These are phyloP conservation scores for Strigamia crassipes DNA, from an alignment of 2,888 invertebrate species.

Conservation along the genomic window DNA sequence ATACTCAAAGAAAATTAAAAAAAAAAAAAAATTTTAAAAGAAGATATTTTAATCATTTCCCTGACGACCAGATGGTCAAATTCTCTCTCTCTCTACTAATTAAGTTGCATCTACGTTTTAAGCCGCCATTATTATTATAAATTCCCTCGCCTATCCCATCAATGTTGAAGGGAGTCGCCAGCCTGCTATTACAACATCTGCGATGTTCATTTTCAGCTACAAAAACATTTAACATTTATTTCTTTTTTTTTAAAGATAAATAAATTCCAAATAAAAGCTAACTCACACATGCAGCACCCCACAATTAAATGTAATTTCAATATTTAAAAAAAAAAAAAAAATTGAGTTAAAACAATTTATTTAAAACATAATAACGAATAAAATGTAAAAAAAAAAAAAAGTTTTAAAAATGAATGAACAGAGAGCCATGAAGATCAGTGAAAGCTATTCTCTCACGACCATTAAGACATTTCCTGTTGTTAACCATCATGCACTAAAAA, in stretches of 20 bases:
- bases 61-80: slow-evolving; percentile 33
- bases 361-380: neutral
- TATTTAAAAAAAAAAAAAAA: neutral
- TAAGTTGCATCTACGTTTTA: slow-evolving; percentile 20
- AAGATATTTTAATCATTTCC: slow-evolving; percentile 3
- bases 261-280: neutral
- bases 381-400: neutral
- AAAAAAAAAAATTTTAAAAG: neutral
- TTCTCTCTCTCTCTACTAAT: slow-evolving; percentile 36
- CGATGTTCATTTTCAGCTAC: slow-evolving; percentile 34
- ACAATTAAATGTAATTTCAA: neutral
- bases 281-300: neutral
- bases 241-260: neutral
- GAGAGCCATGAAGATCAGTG: slow-evolving; percentile 30
- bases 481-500: slow-evolving; percentile 37
- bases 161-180: slow-evolving; percentile 33
- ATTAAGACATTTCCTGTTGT: slow-evolving; percentile 42
- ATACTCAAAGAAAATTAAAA: neutral
- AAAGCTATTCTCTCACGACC: slow-evolving; percentile 30
- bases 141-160: slow-evolving; percentile 35
- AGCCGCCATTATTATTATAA: slow-evolving; percentile 42
- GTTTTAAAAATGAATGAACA: neutral
- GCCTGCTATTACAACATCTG: slow-evolving; percentile 38
- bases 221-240: neutral
- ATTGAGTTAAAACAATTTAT: neutral